Evolutionary conservation across 2,797 vertebrate genomes (phyloP), one percentile per base, ranked within the genome.

Genomic region (Amblyopsis hoosieri): DNA sequence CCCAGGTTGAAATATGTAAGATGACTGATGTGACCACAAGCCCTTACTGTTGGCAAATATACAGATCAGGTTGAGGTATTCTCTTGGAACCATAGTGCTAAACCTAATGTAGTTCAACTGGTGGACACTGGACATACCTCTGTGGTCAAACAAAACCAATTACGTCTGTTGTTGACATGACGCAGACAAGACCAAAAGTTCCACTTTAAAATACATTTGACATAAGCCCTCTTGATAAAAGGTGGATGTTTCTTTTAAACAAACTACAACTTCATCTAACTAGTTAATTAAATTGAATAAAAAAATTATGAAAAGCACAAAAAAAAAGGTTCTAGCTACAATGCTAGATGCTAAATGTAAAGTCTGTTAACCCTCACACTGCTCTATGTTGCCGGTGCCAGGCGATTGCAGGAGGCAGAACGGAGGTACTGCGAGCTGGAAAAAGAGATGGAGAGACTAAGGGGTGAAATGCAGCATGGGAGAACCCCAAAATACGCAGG

Each of bases 341-440:
- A 0, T 23, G 10, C 5, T 45, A 19, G 2, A 29, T 17, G 1
- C 23, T 23, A 23, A 3, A 23, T 4, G 1, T 19, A 33, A 9
- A 33, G n/a, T 17, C 50, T 19, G 15, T 17, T 17, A 19, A 62
- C 49, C 51, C 12, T 52, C 13, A 60, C 5, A 54, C 3, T 33
- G 2, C 59, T 62, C 52, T 2, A 0, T 53, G 51, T 37, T 68
- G 29, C 29, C 2, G 49, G 60, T n/a, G 37, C 2, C 82, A 95
- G 94, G 56, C 89, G 84, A 46, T 81, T 95, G 10, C 79, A 82
- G 0, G 90, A 90, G 53, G 89, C 91, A 0, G 87, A 93, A 64
- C 87, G 62, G 60, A 86, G 82, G 52, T 94, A 93, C 57, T 69
- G 66, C 57, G 90, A 93, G 66, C 78, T 95, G 77, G 91, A 94